Evolutionary conservation across 2,797 vertebrate genomes (phyloP).

Genomic region (Tarsius wallacei): DNA sequence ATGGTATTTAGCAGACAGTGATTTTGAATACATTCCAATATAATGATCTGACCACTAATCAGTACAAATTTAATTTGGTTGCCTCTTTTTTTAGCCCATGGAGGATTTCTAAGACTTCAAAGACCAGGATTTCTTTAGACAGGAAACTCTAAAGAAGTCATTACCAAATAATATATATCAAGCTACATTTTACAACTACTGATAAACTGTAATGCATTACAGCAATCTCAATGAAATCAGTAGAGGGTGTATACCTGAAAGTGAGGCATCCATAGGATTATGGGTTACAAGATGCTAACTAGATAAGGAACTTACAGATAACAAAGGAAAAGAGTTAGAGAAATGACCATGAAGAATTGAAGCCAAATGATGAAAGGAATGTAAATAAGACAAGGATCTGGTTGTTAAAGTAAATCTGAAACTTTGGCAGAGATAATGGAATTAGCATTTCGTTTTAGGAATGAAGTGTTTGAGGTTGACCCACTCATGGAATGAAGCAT

Average conservation of each 20-base stretch:
- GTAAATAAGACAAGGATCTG: constrained; percentile 26
- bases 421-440: constrained; percentile 51
- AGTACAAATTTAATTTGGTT: background rate
- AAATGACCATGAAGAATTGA: background rate
- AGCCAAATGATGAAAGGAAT: constrained; percentile 34
- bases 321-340: background rate
- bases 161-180: constrained; percentile 36
- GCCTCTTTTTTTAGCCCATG: too few relatives aligned
- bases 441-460: constrained; percentile 47
- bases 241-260: background rate
- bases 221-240: constrained; percentile 19
- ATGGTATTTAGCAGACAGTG: constrained; percentile 39
- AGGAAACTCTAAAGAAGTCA: constrained; percentile 57
- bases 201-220: background rate
- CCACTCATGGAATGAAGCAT: constrained; percentile 19
- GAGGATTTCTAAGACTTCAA: constrained; percentile 50
- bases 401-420: constrained; percentile 59
- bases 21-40: constrained; percentile 50
- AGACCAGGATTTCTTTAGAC: too few relatives aligned
- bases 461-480: constrained; percentile 53
- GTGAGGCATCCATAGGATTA: background rate
- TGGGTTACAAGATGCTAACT: background rate
- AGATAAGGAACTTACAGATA: constrained; percentile 8
- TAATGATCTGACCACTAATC: constrained; percentile 49
- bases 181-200: background rate